These are phyloP conservation scores for Colossoma macropomum DNA, from an alignment of 2,113 vertebrate species.

Conservation along the genomic window DNA sequence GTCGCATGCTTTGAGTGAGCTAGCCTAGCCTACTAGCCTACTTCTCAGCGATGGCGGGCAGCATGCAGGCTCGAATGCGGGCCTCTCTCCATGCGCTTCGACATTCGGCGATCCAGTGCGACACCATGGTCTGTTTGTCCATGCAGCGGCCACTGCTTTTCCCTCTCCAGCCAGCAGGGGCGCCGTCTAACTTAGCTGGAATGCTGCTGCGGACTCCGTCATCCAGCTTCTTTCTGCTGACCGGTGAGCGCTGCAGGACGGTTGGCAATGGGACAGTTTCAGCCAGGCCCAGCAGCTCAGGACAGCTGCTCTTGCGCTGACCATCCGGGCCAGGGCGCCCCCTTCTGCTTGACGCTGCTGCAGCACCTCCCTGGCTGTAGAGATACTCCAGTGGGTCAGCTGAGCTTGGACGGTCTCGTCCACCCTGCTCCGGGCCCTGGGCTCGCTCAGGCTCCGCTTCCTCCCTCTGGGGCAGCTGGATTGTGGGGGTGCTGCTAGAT, in stretches of 20 bases:
- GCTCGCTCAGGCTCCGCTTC: constrained; percentile 12
- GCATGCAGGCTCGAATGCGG: constrained; percentile 74
- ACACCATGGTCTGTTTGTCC: constrained; percentile 58
- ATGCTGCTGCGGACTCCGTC: neutral
- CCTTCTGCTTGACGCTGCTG: constrained; percentile 13
- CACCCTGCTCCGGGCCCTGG: constrained; percentile 26
- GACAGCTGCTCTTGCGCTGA: constrained; percentile 62
- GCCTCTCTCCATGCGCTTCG: constrained; percentile 74
- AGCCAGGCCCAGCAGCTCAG: constrained; percentile 56
- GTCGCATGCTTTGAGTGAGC: neutral
- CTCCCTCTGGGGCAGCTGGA: constrained; percentile 31
- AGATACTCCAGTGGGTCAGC: constrained; percentile 72
- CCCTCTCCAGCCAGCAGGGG: constrained; percentile 48
- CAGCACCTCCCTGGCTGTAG: constrained; percentile 60
- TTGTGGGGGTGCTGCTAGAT: neutral
- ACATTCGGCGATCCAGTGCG: constrained; percentile 74
- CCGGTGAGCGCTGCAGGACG: constrained; percentile 50
- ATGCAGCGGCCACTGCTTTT: constrained; percentile 56
- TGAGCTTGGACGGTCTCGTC: neutral
- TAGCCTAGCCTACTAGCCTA: constrained; percentile 40
- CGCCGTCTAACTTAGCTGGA: constrained; percentile 17
- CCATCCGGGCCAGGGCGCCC: constrained; percentile 58
- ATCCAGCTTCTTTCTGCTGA: constrained; percentile 48
- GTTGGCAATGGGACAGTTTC: neutral
- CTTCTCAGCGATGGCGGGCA: constrained; percentile 78